These are phyloP conservation scores for Clinocottus analis DNA, from an alignment of 2,113 vertebrate species.

Conservation along the genomic window DNA sequence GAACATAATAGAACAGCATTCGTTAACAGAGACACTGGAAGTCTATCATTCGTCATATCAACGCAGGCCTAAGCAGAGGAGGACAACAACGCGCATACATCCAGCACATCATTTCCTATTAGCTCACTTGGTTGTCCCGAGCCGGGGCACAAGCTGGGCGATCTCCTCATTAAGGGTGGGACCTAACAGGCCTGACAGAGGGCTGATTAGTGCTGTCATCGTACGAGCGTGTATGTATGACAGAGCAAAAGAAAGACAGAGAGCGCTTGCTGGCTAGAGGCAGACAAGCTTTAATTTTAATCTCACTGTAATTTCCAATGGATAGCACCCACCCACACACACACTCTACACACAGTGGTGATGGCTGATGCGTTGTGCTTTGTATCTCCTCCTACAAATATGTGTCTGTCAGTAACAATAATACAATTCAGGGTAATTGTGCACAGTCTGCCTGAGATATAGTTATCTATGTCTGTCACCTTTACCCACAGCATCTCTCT, in stretches of 20 bases:
- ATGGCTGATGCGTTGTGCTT: conserved; percentile 49
- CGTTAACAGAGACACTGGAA: conserved; percentile 51
- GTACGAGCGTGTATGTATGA: conserved; percentile 29
- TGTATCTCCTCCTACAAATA: conserved; percentile 72
- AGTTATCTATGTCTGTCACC: conserved; percentile 73
- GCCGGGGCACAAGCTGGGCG: conserved; percentile 57
- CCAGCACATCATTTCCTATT: conserved; percentile 59
- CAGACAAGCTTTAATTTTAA: conserved; percentile 69
- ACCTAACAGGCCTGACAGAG: conserved; percentile 68
- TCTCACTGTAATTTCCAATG: conserved; percentile 69
- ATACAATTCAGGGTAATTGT: conserved; percentile 69
- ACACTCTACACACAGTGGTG: conserved; percentile 19
- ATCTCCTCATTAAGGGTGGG: conserved; percentile 67
- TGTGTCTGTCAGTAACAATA: conserved; percentile 68
- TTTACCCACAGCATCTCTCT: conserved; percentile 61
- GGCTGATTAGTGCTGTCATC: conserved; percentile 64
- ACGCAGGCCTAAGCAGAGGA: conserved; percentile 20
- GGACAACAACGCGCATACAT: conserved; percentile 31
- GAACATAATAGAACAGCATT: conserved; percentile 52
- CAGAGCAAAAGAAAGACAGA: conserved; percentile 22
- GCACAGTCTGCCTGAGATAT: conserved; percentile 58
- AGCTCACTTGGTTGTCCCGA: conserved; percentile 53
- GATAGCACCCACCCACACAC: conserved; percentile 49
- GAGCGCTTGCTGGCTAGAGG: conserved; percentile 54
- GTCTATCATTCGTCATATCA: conserved; percentile 60